phyloP scores from a whole-genome alignment of 2,888 invertebrate genomes.

The Drosophila robusta region DNA sequence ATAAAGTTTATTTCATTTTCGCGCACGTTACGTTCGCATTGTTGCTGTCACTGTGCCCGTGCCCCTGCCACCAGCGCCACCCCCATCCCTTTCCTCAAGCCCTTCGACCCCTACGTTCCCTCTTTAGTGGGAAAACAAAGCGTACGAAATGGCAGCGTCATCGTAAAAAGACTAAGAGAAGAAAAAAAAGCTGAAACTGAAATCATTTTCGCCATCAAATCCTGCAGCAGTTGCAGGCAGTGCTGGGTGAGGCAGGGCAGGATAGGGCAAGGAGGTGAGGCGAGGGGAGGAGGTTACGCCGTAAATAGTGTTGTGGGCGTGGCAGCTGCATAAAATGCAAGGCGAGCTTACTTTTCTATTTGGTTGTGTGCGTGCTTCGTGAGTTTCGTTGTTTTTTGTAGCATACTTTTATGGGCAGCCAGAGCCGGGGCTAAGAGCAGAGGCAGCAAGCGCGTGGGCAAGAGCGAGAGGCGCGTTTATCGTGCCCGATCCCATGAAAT shows the following conservation, averaged over 20 bases:
- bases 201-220: slow-evolving; percentile 76
- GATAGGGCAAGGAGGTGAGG: not conserved
- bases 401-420: slow-evolving; percentile 74
- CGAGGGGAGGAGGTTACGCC: not conserved
- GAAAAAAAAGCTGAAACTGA: slow-evolving; percentile 58
- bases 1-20: slow-evolving; percentile 80
- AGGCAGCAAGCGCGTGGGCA: not conserved
- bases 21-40: slow-evolving; percentile 73
- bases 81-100: not conserved
- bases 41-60: slow-evolving; percentile 54
- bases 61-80: not conserved
- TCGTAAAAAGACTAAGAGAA: slow-evolving; percentile 55
- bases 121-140: slow-evolving; percentile 67
- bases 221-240: slow-evolving; percentile 37
- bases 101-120: not conserved
- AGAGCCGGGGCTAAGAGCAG: not conserved
- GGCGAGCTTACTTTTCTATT: slow-evolving; percentile 50
- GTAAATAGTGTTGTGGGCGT: slow-evolving; percentile 63
- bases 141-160: slow-evolving; percentile 73
- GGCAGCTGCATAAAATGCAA: slow-evolving; percentile 58
- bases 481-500: slow-evolving; percentile 44
- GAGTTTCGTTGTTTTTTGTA: slow-evolving; percentile 45
- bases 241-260: not conserved
- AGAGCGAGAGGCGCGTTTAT: slow-evolving; percentile 31
- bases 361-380: slow-evolving; percentile 47